Conservation (phyloP, 2,888 invertebrate genomes). For the Plebejus anna region DNA sequence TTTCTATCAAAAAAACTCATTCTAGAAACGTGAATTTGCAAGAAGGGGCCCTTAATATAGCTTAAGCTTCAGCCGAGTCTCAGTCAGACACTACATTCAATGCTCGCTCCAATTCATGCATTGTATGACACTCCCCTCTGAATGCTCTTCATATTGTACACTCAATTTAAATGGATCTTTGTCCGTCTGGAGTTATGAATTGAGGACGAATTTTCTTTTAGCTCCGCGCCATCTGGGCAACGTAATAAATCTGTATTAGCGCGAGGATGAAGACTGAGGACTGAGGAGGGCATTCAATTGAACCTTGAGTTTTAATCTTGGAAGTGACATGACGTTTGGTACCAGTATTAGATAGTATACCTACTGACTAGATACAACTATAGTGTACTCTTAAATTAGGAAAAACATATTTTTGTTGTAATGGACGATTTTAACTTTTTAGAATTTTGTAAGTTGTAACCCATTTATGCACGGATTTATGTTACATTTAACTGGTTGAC, state of each 20-base stretch:
- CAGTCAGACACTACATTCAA: constrained; percentile 12
- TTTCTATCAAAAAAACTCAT: no score
- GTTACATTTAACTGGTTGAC: no score
- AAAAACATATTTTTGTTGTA: no score
- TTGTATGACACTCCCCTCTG: constrained; percentile 14
- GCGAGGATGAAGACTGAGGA: not conserved
- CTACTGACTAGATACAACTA: no score
- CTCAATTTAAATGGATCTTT: constrained; percentile 14
- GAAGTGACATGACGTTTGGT: not conserved
- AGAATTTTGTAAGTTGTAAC: no score
- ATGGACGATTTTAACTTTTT: no score
- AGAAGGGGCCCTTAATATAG: not conserved
- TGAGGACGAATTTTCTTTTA: constrained; percentile 16
- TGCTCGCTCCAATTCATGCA: constrained; percentile 24
- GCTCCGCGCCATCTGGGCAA: not conserved
- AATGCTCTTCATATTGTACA: constrained; percentile 7
- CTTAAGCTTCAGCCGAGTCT: constrained; percentile 1
- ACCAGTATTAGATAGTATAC: no score
- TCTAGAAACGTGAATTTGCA: no score
- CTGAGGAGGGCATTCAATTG: not conserved
- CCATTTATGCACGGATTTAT: no score
- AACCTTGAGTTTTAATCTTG: not conserved
- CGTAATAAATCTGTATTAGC: constrained; percentile 10
- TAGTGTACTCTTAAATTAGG: no score
- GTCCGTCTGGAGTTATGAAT: constrained; percentile 17